These are phyloP conservation scores for Cydia strobilella DNA, from an alignment of 1,140 invertebrate genomes.

Conservation along the genomic window DNA sequence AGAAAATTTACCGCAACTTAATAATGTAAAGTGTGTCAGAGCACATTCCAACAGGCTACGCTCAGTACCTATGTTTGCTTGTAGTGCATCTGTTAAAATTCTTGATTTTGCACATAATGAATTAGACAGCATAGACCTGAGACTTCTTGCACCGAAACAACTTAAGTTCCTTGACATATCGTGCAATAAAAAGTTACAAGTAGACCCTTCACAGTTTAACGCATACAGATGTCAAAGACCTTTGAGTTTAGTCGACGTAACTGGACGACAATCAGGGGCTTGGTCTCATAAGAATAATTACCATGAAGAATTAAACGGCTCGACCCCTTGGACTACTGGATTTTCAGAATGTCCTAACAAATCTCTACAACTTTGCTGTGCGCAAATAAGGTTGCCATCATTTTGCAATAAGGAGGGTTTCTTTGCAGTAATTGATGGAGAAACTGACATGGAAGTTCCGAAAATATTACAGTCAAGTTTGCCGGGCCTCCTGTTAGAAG, in stretches of 20 bases:
- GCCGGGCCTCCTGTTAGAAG: constrained; percentile 88
- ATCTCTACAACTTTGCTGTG: constrained; percentile 85
- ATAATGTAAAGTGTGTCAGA: constrained; percentile 87
- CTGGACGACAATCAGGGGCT: constrained; percentile 86
- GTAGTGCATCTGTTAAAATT: constrained; percentile 87
- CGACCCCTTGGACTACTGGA: constrained; percentile 88
- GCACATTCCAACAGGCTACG: constrained; percentile 91
- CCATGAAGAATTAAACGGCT: constrained; percentile 79
- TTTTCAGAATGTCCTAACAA: constrained; percentile 91
- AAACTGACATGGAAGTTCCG: constrained; percentile 85
- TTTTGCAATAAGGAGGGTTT: constrained; percentile 90
- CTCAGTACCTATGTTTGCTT: constrained; percentile 87
- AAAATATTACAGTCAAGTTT: constrained; percentile 86
- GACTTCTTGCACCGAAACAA: constrained; percentile 87
- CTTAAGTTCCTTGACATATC: constrained; percentile 92
- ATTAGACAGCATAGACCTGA: constrained; percentile 88
- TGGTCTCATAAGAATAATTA: constrained; percentile 82
- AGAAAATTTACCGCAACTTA: constrained; percentile 86
- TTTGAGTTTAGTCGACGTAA: constrained; percentile 90
- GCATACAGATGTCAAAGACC: constrained; percentile 88
- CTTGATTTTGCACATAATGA: constrained; percentile 92
- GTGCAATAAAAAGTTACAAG: constrained; percentile 89
- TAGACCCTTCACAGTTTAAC: constrained; percentile 90
- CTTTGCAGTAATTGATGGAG: constrained; percentile 90
- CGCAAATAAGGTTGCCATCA: constrained; percentile 87